A percentile compares a stretch with the other conserved stretches of the same genome.
Evolutionary conservation across 2,113 vertebrate genomes (phyloP).

Genomic region (Syngnathoides biaculeatus): DNA sequence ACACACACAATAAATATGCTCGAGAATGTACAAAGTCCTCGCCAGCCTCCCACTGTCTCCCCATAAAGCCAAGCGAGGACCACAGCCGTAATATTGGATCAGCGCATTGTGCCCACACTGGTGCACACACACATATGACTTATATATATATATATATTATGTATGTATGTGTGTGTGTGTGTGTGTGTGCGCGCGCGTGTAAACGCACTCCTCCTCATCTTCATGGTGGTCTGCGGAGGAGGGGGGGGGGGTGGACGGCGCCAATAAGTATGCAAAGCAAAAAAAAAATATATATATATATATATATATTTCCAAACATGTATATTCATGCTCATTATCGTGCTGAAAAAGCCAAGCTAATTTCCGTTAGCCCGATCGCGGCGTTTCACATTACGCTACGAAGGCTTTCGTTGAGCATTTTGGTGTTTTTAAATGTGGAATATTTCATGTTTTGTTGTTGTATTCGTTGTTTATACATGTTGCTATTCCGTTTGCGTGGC

Average conservation of each 20-base stretch:
- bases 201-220: constrained; percentile 42
- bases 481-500: too few species aligned
- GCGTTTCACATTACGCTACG: background rate
- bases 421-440: background rate
- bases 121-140: constrained; percentile 61
- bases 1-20: constrained; percentile 33
- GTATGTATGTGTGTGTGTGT: constrained; percentile 4
- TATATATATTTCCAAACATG: background rate
- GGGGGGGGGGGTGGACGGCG: constrained; percentile 25
- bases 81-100: constrained; percentile 41
- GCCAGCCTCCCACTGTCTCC: constrained; percentile 53
- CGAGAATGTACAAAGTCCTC: constrained; percentile 43
- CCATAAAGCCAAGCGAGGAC: constrained; percentile 43
- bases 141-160: too few species aligned
- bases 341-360: background rate
- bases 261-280: constrained; percentile 12
- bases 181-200: constrained; percentile 20
- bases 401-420: background rate
- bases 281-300: too few species aligned
- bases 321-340: background rate
- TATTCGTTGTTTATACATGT: background rate
- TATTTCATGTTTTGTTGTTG: background rate
- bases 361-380: background rate
- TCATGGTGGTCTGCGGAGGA: constrained; percentile 55
- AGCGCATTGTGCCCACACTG: constrained; percentile 56